Percentiles rank a stretch among this genome's conserved stretches.
phyloP scores from a whole-genome alignment of 2,113 vertebrate genomes.

The Hippocampus mohnikei region DNA sequence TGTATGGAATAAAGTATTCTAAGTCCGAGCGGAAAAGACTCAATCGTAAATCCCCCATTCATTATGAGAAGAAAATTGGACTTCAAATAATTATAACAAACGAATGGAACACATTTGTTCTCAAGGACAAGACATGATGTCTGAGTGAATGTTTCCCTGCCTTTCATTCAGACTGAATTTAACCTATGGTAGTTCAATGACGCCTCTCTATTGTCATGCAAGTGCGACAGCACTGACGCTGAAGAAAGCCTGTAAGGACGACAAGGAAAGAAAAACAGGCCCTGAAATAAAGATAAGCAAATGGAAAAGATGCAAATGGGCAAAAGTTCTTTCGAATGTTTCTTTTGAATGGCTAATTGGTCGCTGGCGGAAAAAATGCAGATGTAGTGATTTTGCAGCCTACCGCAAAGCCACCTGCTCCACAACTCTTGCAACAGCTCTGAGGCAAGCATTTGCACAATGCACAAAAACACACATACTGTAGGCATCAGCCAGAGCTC shows the following conservation, averaged over 20 bases:
- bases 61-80: background rate
- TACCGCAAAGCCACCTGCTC: slow-evolving; percentile 52
- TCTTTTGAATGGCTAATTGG: slow-evolving; percentile 56
- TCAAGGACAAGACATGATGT: background rate
- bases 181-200: slow-evolving; percentile 40
- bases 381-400: slow-evolving; percentile 45
- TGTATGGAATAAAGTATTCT: background rate
- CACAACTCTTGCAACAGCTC: slow-evolving; percentile 38
- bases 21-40: background rate
- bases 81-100: background rate
- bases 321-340: slow-evolving; percentile 19
- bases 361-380: slow-evolving; percentile 62
- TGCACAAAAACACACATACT: slow-evolving; percentile 18
- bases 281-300: slow-evolving; percentile 65
- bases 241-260: slow-evolving; percentile 55
- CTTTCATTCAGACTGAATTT: slow-evolving; percentile 10
- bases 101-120: background rate
- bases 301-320: slow-evolving; percentile 68
- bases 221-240: slow-evolving; percentile 64
- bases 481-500: slow-evolving; percentile 7
- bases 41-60: too few relatives aligned
- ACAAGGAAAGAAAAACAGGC: slow-evolving; percentile 36
- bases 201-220: slow-evolving; percentile 61
- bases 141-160: background rate
- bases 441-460: slow-evolving; percentile 13